These are phyloP conservation scores for Drosophila paracracens DNA, from an alignment of 2,888 invertebrate genomes.

Conservation along the genomic window DNA sequence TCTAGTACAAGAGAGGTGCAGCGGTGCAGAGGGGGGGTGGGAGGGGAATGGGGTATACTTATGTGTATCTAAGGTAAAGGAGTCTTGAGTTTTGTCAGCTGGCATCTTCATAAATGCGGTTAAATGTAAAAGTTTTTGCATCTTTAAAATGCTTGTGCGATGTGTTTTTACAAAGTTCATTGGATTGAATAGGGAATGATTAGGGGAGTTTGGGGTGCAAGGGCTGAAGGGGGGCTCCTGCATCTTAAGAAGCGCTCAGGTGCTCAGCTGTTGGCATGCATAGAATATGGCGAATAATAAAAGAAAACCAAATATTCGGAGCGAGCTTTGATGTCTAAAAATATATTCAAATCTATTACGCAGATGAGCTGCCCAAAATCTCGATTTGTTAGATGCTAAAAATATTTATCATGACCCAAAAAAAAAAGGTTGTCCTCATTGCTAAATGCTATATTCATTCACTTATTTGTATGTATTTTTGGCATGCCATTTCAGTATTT, in stretches of 20 bases:
- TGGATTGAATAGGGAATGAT: conserved; percentile 24
- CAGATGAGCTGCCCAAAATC: background rate
- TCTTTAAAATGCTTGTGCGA: conserved; percentile 61
- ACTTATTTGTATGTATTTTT: background rate
- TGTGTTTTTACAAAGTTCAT: conserved; percentile 68
- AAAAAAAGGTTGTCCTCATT: background rate
- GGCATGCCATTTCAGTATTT: background rate
- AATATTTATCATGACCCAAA: background rate
- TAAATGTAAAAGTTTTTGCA: conserved; percentile 79
- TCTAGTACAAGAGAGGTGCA: background rate
- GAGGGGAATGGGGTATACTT: background rate
- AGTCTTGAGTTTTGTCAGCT: conserved; percentile 28
- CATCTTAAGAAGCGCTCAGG: conserved; percentile 37
- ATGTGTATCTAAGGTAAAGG: conserved; percentile 14
- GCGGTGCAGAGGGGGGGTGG: background rate
- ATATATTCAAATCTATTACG: background rate
- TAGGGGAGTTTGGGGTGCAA: background rate
- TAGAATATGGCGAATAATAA: conserved; percentile 29
- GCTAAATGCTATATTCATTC: background rate
- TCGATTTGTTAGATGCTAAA: background rate
- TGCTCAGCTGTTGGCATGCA: conserved; percentile 40
- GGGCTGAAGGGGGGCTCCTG: background rate
- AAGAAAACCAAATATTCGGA: background rate
- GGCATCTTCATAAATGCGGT: conserved; percentile 75
- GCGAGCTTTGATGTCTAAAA: background rate